Evolutionary conservation across 2,888 invertebrate species (phyloP), one percentile per base, ranked within the genome.

Genomic region (Panzeria rudis): DNA sequence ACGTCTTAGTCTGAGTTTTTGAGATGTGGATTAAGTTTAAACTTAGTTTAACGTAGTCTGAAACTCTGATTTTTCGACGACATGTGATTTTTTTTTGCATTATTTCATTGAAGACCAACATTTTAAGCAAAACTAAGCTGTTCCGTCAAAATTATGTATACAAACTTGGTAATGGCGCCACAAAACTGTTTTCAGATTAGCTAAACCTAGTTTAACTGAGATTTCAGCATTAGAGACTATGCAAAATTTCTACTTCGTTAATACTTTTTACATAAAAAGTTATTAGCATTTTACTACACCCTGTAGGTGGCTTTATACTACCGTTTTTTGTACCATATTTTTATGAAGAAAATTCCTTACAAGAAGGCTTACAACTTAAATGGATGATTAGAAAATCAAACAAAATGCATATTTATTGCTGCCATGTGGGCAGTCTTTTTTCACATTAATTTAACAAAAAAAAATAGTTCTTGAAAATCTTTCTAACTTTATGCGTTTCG

Each of bases 401-500:
- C 11, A 47, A 47, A 47, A 47, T 15, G 17, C 15, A 41, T n/a
- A 13, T 23, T 9, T n/a, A 69, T 20, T 41, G 25, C 38, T 35
- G 7, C 23, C 5, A 52, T 73, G 73, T 38, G 50, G 73, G 73
- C 25, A 25, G 50, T 7, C 17, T 20, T 32, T 35, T 47, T 47
- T 47, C 9, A 5, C 20, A 38, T 61, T 25, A n/a, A 35, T 25
- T 47, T 62, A 25, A 61, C 47, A 44, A 52, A n/a, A 3, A 47
- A 59, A 47, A 59, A 29, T 29, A 29, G 32, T 47, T 72, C 47
- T 35, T 20, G 47, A 11, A 6, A 61, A 61, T 23, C 32, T 35
- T 47, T 72, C 9, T n/a, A 61, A 73, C 25, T 73, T 73, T 29
- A 61, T 50, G n/a, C 23, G 25, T 73, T 73, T 38, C 50, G 23